Evolutionary conservation across 2,113 vertebrate genomes (phyloP), one percentile per base, ranked within the genome.

Genomic region (Rhabdornis inornatus): DNA sequence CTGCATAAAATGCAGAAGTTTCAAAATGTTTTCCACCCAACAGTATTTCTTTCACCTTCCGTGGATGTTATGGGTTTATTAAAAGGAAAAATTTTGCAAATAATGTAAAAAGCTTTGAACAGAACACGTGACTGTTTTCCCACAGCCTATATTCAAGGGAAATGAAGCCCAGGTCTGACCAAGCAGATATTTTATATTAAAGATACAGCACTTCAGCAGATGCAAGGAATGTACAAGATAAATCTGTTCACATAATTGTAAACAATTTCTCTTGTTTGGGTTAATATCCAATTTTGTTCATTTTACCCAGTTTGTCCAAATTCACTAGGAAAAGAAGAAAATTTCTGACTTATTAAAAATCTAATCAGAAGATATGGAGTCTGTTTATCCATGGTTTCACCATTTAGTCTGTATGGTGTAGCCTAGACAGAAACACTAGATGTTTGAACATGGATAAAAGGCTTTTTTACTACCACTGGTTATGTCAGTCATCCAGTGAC

Each of bases 1-100:
- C 52, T 84, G 45, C 65, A 78, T 37, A 91, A 95, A 92, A 96
- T 94, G 94, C 83, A 80, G 42, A 89, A 90, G 45, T 95, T 96
- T 89, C 55, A 80, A 77, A 94, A 84, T 65, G 22, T 79, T 94
- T 96, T 79, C 57, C 21, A 59, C 6, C 15, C 56, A 52, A 23
- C 37, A 44, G 8, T 47, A 24, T 92, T 94, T 92, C 61, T 40
- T 88, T 77, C 31, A 47, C 19, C 89, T 93, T 45, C 56, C 86
- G 15, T 61, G 49, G 49, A 79, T 57, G 16, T 40, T 56, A 11
- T 37, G n/a, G 22, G 22, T 56, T 94, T 87, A 84, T 83, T 61
- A n/a, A 84, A 57, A 68, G 39, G 45, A 71, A 78, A 39, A 72
- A 60, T 10, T 42, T 42, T 77, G 37, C n/a, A 91, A 90, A 65